Evolutionary conservation across 2,888 invertebrate genomes (phyloP), one percentile per base, ranked within the genome.

Genomic region (Tachystola acroxantha): DNA sequence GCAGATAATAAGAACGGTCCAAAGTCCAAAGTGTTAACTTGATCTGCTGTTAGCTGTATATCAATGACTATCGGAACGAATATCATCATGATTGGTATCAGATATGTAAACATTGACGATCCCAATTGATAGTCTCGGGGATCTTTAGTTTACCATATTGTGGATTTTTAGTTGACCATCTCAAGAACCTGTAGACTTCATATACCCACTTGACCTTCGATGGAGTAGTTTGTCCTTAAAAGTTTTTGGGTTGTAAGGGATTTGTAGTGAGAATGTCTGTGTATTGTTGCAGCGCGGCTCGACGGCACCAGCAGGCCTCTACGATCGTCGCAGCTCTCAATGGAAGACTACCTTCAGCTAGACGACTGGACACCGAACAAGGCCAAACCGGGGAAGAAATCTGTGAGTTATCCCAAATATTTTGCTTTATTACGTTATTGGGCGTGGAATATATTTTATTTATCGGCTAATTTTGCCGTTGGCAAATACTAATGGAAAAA

Each of bases 311-410:
- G 88, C 69, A 94, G 92, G 69, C 92, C 93, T 34, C 88, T 92
- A 42, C 90, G 92, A 42, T 88, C 93, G 42, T 89, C 90, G 40
- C 89, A 91, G 40, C 88, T 91, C 60, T 94, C 96, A 40, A 94
- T 98, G 91, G 96, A 96, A 69, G 97, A 97, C 76, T 98, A 96
- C 89, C 90, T 98, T 45, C 96, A 96, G 79, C 91, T 68, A 86
- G 94, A 94, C 76, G 95, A 95, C 58, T 96, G 91, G 90, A 88
- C 88, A 52, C 89, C 91, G 37, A 86, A 82, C 49, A 73, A 70
- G 32, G 81, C 89, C 38, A 87, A 86, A 45, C 91, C 94, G 34
- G 96, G 96, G 49, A 95, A 96, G 84, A 98, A 97, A 85, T 89
- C 95, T 86, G 97, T 97, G 88, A 89, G 91, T 89, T n/a, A n/a